Evolutionary conservation across 92 coral and sea anemone genomes (phyloP).

Genomic region (Porites evermanni): DNA sequence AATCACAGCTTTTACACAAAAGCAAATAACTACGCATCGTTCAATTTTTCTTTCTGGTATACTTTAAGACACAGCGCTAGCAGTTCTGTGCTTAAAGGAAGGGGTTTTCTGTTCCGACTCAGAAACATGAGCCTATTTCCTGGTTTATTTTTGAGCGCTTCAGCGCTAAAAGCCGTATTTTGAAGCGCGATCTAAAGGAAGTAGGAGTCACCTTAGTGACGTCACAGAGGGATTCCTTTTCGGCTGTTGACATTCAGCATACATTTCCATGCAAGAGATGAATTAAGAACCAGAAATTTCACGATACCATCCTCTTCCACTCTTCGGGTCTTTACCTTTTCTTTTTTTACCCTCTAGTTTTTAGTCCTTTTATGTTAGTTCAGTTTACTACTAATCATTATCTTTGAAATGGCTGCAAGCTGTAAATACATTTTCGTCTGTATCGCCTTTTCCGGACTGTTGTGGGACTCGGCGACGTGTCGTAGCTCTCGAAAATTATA

Average conservation of each 20-base stretch:
- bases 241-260: slow-evolving; percentile 8
- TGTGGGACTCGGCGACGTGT: slow-evolving; percentile 45
- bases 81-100: not conserved
- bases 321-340: slow-evolving; percentile 17
- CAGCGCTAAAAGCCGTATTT: slow-evolving; percentile 1
- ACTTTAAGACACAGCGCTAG: not conserved
- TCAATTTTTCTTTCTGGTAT: not conserved
- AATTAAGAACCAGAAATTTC: slow-evolving; percentile 30
- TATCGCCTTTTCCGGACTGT: not conserved
- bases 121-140: not conserved
- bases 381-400: not conserved
- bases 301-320: slow-evolving; percentile 13
- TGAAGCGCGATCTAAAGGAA: slow-evolving; percentile 28
- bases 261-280: slow-evolving; percentile 33
- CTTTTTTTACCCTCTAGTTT: slow-evolving; percentile 28
- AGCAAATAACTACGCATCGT: slow-evolving; percentile 19
- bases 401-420: slow-evolving; percentile 14
- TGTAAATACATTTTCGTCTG: not conserved
- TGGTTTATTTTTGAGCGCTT: slow-evolving; percentile 12
- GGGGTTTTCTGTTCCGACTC: not conserved
- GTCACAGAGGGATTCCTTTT: not conserved
- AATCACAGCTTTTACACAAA: slow-evolving; percentile 34
- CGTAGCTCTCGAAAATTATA: slow-evolving; percentile 33
- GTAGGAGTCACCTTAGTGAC: slow-evolving; percentile 34
- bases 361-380: not conserved